These are phyloP conservation scores for Hipposideros armiger DNA, from an alignment of 2,113 vertebrate genomes.

Conservation along the genomic window DNA sequence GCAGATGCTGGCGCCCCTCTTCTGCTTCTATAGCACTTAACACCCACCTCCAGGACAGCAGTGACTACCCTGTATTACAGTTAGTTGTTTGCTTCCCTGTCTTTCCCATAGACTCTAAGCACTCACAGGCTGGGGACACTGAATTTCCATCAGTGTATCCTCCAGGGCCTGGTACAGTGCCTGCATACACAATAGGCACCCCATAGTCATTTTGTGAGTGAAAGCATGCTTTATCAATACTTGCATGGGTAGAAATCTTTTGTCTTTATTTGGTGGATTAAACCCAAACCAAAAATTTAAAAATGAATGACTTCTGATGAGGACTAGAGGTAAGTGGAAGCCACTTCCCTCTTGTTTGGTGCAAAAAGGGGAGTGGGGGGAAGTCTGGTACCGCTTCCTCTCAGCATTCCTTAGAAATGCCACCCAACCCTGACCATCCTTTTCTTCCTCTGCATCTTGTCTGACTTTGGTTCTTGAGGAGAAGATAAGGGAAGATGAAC, in stretches of 20 bases:
- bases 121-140: too few species aligned
- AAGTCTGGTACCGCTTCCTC: conserved; percentile 38
- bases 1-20: rapidly evolving
- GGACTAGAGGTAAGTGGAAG: neutral
- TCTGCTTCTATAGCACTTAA: neutral
- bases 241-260: neutral
- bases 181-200: neutral
- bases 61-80: neutral
- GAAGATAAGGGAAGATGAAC: neutral
- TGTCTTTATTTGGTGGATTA: neutral
- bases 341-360: neutral
- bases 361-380: neutral
- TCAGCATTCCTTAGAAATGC: neutral
- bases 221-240: neutral
- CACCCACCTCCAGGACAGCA: neutral
- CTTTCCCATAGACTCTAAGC: neutral
- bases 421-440: neutral
- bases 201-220: neutral
- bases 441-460: neutral
- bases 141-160: neutral
- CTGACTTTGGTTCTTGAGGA: conserved; percentile 40
- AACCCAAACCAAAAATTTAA: neutral
- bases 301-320: neutral
- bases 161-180: neutral
- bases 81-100: neutral